Evolutionary conservation across 2,797 vertebrate species (phyloP).

Genomic region (Falco peregrinus): DNA sequence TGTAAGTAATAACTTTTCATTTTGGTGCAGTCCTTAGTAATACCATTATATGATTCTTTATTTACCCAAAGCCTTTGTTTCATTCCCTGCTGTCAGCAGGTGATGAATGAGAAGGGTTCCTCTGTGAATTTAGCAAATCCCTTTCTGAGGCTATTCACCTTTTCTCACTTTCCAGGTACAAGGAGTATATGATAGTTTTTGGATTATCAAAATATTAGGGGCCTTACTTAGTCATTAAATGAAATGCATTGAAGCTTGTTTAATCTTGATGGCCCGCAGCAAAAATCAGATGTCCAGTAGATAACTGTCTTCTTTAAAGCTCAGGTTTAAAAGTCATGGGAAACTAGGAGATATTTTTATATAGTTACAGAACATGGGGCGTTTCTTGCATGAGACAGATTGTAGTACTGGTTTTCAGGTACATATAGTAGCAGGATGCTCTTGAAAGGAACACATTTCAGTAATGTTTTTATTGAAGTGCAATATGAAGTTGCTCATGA

Average conservation of each 20-base stretch:
- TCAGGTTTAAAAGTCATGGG: background rate
- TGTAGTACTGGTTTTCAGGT: background rate
- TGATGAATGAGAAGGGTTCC: background rate
- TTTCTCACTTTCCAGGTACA: background rate
- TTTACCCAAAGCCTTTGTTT: background rate
- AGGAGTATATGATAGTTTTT: background rate
- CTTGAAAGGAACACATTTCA: background rate
- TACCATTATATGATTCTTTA: background rate
- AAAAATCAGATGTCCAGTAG: background rate
- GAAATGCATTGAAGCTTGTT: background rate
- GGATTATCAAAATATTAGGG: background rate
- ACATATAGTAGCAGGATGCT: background rate
- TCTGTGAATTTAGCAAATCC: background rate
- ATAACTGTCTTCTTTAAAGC: background rate
- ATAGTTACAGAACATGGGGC: background rate
- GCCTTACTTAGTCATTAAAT: background rate
- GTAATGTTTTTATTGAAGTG: background rate
- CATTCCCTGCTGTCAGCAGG: background rate
- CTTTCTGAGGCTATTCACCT: background rate
- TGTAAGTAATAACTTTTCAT: background rate
- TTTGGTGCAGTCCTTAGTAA: background rate
- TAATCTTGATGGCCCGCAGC: background rate
- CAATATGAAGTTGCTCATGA: background rate
- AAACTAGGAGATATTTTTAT: background rate
- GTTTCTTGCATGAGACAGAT: background rate